These are phyloP conservation scores for Gadopsis marmoratus DNA, from an alignment of 2,797 vertebrate genomes.

Conservation along the genomic window DNA sequence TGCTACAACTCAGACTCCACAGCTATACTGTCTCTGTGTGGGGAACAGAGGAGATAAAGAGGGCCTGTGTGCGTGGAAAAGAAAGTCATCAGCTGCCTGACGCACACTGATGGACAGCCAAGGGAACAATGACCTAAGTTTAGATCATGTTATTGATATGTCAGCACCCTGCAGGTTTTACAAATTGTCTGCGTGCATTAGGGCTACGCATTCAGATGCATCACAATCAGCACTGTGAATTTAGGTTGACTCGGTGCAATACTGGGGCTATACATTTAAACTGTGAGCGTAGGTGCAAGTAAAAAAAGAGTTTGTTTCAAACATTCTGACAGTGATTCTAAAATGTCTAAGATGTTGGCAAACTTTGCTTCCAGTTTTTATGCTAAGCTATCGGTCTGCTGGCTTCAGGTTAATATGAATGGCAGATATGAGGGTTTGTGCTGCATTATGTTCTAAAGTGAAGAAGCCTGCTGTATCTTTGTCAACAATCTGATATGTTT, in stretches of 20 bases:
- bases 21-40: constrained; percentile 54
- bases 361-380: background rate
- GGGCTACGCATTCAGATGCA: background rate
- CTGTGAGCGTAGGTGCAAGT: no score
- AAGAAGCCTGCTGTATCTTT: background rate
- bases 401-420: no score
- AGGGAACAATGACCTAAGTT: constrained; percentile 70
- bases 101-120: constrained; percentile 40
- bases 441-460: background rate
- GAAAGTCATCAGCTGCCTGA: constrained; percentile 50
- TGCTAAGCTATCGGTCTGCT: background rate
- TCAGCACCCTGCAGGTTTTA: constrained; percentile 48
- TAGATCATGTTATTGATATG: constrained; percentile 68
- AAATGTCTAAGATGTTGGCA: background rate
- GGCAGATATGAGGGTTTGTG: no score
- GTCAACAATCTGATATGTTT: background rate
- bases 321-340: background rate
- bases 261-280: background rate
- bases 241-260: background rate
- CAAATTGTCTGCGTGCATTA: background rate
- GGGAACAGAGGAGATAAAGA: constrained; percentile 1
- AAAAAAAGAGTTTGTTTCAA: background rate
- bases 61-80: constrained; percentile 19
- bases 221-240: background rate
- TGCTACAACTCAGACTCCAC: constrained; percentile 71